Conservation (phyloP, 92 coral and sea anemone species). For the Meandrina meandrites region DNA sequence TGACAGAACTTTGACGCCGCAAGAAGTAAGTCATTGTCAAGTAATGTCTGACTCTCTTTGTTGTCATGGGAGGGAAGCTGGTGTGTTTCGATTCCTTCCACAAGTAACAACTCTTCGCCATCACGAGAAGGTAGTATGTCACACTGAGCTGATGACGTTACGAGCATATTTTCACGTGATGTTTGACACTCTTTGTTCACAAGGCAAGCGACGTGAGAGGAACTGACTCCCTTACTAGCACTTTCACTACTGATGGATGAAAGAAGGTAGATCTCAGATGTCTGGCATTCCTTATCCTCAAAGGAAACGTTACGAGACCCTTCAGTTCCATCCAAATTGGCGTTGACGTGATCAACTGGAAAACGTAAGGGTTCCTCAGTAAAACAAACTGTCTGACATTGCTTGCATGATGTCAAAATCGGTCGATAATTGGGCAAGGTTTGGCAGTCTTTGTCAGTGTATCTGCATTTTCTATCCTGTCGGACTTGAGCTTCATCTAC, state of each 20-base stretch:
- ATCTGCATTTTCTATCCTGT: neutral
- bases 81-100: neutral
- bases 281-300: constrained; percentile 27
- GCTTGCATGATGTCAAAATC: neutral
- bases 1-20: constrained; percentile 30
- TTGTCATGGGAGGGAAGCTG: neutral
- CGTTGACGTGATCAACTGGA: neutral
- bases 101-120: neutral
- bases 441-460: constrained; percentile 8
- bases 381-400: neutral
- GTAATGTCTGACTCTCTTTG: constrained; percentile 33
- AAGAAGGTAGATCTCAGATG: neutral
- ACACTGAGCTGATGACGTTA: constrained; percentile 30
- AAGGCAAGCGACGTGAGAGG: neutral
- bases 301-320: neutral
- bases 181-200: constrained; percentile 33
- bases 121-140: constrained; percentile 3
- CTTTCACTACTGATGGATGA: neutral
- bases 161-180: neutral
- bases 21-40: neutral
- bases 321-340: neutral
- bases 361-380: neutral
- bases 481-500: neutral
- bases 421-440: neutral
- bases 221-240: neutral